Evolutionary conservation across 2,888 invertebrate species (phyloP).

Genomic region (Chloromyia formosa): DNA sequence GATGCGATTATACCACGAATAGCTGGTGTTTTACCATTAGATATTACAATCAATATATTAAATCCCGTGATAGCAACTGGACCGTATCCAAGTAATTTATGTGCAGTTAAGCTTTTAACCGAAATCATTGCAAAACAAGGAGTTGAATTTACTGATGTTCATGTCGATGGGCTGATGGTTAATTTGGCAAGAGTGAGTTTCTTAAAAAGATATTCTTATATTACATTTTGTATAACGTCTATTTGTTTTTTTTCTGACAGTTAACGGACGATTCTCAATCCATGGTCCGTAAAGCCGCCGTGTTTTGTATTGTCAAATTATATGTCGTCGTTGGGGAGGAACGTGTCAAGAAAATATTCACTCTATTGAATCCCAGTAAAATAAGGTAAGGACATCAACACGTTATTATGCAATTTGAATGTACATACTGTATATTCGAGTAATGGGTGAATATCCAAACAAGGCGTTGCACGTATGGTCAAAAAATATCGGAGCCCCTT

Average conservation of each 20-base stretch:
- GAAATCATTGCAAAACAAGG: constrained; percentile 83
- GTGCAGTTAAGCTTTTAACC: constrained; percentile 90
- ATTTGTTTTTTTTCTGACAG: constrained; percentile 64
- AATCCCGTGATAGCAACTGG: constrained; percentile 89
- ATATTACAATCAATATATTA: constrained; percentile 73
- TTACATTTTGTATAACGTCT: neutral
- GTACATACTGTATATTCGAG: neutral
- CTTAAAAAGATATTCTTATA: constrained; percentile 6
- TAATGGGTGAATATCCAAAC: too few relatives aligned
- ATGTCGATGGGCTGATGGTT: constrained; percentile 84
- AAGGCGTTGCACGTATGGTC: too few relatives aligned
- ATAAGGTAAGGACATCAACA: constrained; percentile 68
- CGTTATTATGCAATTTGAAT: too few relatives aligned
- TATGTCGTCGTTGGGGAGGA: constrained; percentile 90
- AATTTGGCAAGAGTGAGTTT: constrained; percentile 80
- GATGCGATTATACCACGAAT: constrained; percentile 82
- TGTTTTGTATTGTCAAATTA: constrained; percentile 96
- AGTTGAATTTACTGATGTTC: constrained; percentile 75
- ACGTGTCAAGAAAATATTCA: constrained; percentile 81
- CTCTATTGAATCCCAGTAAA: constrained; percentile 87
- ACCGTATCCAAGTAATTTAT: constrained; percentile 86
- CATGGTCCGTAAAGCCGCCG: constrained; percentile 93
- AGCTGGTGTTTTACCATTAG: constrained; percentile 82
- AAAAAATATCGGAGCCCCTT: neutral
- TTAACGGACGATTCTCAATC: constrained; percentile 92